Evolutionary conservation across 1,140 invertebrate genomes (phyloP).

Genomic region (Heliothis virescens): DNA sequence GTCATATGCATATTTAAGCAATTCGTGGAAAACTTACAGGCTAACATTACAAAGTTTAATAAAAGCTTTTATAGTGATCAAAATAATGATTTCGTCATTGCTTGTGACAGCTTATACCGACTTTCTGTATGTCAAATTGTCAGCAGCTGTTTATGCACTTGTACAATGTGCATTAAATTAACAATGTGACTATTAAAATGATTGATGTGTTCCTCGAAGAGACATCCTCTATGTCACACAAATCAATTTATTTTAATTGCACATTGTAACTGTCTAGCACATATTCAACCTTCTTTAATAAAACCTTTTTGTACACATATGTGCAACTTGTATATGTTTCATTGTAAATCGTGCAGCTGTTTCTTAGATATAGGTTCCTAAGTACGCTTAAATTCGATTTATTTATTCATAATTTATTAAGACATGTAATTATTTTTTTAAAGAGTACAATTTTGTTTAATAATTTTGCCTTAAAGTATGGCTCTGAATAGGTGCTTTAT

Average conservation of each 20-base stretch:
- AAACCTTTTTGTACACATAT: background rate
- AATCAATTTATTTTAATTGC: conserved; percentile 31
- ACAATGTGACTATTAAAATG: conserved; percentile 24
- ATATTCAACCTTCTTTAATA: background rate
- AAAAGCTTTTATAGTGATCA: no score
- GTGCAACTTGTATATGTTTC: background rate
- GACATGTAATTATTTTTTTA: conserved; percentile 1
- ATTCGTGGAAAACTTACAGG: no score
- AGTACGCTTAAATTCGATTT: conserved; percentile 35
- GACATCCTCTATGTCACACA: background rate
- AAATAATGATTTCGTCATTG: background rate
- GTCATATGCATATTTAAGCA: no score
- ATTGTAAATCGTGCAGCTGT: conserved; percentile 27
- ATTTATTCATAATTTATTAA: conserved; percentile 22
- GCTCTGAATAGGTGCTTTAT: conserved; percentile 15
- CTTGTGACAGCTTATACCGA: background rate
- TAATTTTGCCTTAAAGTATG: background rate
- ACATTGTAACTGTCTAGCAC: conserved; percentile 16
- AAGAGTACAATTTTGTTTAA: conserved; percentile 18
- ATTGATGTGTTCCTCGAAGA: conserved; percentile 4
- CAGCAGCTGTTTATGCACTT: background rate
- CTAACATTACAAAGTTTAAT: no score
- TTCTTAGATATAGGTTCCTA: conserved; percentile 23
- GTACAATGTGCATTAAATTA: background rate
- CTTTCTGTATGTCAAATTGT: background rate